A percentile compares a stretch with the other conserved stretches of the same genome.
Conservation (phyloP, 2,113 vertebrate species). For the Hucho hucho region DNA sequence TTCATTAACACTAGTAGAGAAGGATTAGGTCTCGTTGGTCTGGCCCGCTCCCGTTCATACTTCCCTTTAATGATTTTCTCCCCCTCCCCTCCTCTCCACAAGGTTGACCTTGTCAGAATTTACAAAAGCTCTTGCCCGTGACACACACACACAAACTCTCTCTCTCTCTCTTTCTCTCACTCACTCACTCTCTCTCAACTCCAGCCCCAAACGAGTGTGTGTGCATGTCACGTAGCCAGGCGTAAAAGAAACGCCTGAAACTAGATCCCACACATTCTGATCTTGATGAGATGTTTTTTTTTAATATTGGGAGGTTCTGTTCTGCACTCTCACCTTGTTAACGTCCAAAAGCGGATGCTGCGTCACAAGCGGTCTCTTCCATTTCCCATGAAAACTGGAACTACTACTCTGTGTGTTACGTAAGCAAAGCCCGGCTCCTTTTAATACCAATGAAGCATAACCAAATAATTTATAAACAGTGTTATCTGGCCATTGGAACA, state of each 20-base stretch:
- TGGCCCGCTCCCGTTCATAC: constrained; percentile 59
- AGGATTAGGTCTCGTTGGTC: constrained; percentile 63
- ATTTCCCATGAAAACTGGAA: too few relatives aligned
- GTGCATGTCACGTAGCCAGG: neutral
- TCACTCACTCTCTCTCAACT: too few relatives aligned
- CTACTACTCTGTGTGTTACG: constrained; percentile 34
- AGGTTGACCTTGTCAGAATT: constrained; percentile 62
- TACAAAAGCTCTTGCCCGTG: neutral
- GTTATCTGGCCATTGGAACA: constrained; percentile 67
- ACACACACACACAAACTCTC: neutral
- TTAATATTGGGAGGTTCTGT: too few relatives aligned
- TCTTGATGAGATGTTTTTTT: too few relatives aligned
- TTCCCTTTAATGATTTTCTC: constrained; percentile 62
- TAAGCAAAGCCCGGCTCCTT: constrained; percentile 71
- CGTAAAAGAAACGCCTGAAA: neutral
- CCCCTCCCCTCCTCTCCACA: constrained; percentile 41
- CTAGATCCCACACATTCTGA: neutral
- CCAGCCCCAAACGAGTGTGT: constrained; percentile 2
- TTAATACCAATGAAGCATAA: constrained; percentile 73
- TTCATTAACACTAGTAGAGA: constrained; percentile 65
- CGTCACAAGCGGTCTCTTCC: too few relatives aligned
- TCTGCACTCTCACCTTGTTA: too few relatives aligned
- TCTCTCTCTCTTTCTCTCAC: too few relatives aligned
- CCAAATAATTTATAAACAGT: constrained; percentile 76
- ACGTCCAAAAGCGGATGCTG: too few relatives aligned